Conservation (phyloP, 2,888 invertebrate species). For the Diadegma fenestrale region DNA sequence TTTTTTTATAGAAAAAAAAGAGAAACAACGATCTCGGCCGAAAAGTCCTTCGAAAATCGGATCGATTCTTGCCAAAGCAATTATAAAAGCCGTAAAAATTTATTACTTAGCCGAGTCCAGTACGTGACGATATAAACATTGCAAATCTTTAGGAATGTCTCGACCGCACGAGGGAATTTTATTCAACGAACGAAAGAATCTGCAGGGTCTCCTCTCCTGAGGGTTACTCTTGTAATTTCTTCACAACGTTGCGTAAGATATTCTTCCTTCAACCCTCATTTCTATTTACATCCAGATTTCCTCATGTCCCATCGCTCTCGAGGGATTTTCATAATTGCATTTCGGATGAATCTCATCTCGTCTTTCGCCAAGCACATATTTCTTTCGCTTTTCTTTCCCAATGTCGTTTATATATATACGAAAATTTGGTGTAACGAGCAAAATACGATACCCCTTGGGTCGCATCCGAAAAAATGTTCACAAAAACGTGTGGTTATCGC, state of each 20-base stretch:
- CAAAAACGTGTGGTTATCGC: slow-evolving; percentile 22
- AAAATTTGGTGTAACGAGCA: neutral
- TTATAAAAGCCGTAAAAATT: slow-evolving; percentile 2
- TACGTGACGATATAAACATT: slow-evolving; percentile 1
- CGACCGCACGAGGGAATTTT: slow-evolving; percentile 36
- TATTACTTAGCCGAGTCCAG: neutral
- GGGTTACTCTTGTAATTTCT: slow-evolving; percentile 61
- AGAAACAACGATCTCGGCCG: neutral
- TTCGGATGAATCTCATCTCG: slow-evolving; percentile 59
- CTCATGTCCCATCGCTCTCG: slow-evolving; percentile 30
- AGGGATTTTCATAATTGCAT: slow-evolving; percentile 62
- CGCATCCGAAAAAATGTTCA: slow-evolving; percentile 4
- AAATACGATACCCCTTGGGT: neutral
- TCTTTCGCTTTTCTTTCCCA: slow-evolving; percentile 22
- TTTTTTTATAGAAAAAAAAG: neutral
- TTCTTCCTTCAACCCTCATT: slow-evolving; percentile 25
- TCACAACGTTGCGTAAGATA: slow-evolving; percentile 43
- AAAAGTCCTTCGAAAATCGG: neutral
- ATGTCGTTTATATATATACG: slow-evolving; percentile 17
- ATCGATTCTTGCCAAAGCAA: neutral
- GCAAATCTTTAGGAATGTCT: neutral
- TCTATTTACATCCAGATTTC: slow-evolving; percentile 34
- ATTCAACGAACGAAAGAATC: slow-evolving; percentile 48
- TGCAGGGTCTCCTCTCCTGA: slow-evolving; percentile 28
- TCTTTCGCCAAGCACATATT: slow-evolving; percentile 49